These are phyloP conservation scores for Dusona sp. DNA, from an alignment of 2,888 invertebrate species.

Conservation along the genomic window DNA sequence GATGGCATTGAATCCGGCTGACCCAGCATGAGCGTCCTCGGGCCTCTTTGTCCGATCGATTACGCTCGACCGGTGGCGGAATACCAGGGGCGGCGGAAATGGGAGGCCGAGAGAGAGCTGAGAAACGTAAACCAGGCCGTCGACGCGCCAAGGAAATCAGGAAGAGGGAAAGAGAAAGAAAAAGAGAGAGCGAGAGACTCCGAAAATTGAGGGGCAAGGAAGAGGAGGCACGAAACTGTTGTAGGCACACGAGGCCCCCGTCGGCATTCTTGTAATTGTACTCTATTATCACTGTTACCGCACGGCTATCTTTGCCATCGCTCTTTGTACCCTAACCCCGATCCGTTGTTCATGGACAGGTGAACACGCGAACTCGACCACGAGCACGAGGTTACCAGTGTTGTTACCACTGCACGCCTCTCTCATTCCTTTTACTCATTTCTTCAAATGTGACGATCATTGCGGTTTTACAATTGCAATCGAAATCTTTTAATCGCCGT, in stretches of 20 bases:
- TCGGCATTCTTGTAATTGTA: conserved; percentile 75
- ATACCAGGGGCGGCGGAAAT: conserved; percentile 53
- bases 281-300: conserved; percentile 74
- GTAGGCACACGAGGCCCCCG: conserved; percentile 55
- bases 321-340: conserved; percentile 71
- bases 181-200: conserved; percentile 45
- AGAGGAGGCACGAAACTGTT: conserved; percentile 46
- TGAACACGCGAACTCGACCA: conserved; percentile 72
- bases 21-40: conserved; percentile 73
- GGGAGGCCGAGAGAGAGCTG: conserved; percentile 39
- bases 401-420: conserved; percentile 31
- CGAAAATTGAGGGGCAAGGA: conserved; percentile 40
- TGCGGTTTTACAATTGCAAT: not conserved
- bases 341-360: conserved; percentile 74
- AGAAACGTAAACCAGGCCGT: conserved; percentile 66
- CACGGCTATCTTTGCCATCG: conserved; percentile 73
- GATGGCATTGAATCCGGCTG: conserved; percentile 74
- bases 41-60: conserved; percentile 71
- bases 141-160: conserved; percentile 59
- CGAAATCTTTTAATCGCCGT: not conserved
- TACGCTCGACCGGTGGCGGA: conserved; percentile 56
- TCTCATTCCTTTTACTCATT: conserved; percentile 28
- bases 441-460: conserved; percentile 32
- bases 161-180: conserved; percentile 20
- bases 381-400: conserved; percentile 65